Percentiles rank a stretch among this genome's conserved stretches.
These are phyloP conservation scores for Dendrolimus houi DNA, from an alignment of 2,888 invertebrate genomes.

Conservation along the genomic window DNA sequence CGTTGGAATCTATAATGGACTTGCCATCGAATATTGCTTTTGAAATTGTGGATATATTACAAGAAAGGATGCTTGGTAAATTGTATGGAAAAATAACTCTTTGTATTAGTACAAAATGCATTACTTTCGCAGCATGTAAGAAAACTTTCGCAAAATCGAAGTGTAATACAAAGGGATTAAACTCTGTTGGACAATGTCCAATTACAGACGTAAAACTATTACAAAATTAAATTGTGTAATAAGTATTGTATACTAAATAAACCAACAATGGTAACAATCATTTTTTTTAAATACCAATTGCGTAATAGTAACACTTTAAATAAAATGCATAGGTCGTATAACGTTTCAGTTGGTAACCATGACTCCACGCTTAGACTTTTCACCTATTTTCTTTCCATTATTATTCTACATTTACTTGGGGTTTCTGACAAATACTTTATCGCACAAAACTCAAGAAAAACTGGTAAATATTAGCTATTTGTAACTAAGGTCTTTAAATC, in stretches of 20 bases:
- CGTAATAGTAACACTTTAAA: no score
- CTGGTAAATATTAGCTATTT: background rate
- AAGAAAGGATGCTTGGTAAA: constrained; percentile 57
- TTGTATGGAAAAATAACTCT: constrained; percentile 59
- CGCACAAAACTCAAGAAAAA: background rate
- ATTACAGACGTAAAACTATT: constrained; percentile 32
- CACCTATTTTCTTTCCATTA: background rate
- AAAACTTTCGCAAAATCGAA: constrained; percentile 50
- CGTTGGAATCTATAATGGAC: constrained; percentile 60
- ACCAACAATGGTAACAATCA: constrained; percentile 14
- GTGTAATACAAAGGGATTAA: constrained; percentile 49
- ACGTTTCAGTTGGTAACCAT: background rate
- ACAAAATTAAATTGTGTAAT: constrained; percentile 20
- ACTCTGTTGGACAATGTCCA: constrained; percentile 45
- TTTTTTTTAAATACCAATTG: constrained; percentile 20
- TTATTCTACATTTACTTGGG: background rate
- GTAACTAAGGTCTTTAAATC: no score
- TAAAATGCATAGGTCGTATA: no score
- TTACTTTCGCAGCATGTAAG: constrained; percentile 45
- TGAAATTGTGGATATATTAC: constrained; percentile 59
- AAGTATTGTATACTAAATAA: constrained; percentile 37
- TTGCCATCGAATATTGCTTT: constrained; percentile 57
- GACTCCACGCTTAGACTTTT: background rate
- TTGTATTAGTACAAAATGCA: constrained; percentile 55
- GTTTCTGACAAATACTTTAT: background rate